These are phyloP conservation scores for Sebastes fasciatus DNA, from an alignment of 2,113 vertebrate species.

Conservation along the genomic window DNA sequence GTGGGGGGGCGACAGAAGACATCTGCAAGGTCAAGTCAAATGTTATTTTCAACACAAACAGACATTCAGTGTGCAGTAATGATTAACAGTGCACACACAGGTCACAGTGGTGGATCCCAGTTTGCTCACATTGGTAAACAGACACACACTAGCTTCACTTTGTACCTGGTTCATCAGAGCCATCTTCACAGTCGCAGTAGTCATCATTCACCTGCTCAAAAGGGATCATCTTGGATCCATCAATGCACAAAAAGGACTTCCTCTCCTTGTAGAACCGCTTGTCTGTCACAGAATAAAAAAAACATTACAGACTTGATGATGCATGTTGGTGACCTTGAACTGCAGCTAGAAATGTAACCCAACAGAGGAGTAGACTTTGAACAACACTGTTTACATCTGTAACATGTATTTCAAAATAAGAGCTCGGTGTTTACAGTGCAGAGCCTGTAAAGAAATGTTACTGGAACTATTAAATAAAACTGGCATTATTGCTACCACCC, in stretches of 20 bases:
- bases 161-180: constrained; percentile 90
- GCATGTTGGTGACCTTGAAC: background rate
- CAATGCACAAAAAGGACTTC: constrained; percentile 80
- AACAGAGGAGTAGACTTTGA: background rate
- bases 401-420: background rate
- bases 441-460: background rate
- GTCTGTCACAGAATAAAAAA: constrained; percentile 60
- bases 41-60: no score
- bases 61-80: background rate
- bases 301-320: background rate
- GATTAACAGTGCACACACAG: constrained; percentile 6
- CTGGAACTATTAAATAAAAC: background rate
- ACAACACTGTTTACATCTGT: background rate
- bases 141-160: background rate
- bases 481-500: background rate
- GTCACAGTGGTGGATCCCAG: background rate
- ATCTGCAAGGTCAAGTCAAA: background rate
- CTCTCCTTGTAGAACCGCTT: constrained; percentile 83
- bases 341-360: background rate
- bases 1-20: no score
- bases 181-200: constrained; percentile 91
- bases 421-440: rapidly evolving
- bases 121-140: background rate
- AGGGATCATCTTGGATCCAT: constrained; percentile 80
- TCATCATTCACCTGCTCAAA: constrained; percentile 89